Conservation (phyloP, 1,140 invertebrate genomes). For the Calliphora vicina region DNA sequence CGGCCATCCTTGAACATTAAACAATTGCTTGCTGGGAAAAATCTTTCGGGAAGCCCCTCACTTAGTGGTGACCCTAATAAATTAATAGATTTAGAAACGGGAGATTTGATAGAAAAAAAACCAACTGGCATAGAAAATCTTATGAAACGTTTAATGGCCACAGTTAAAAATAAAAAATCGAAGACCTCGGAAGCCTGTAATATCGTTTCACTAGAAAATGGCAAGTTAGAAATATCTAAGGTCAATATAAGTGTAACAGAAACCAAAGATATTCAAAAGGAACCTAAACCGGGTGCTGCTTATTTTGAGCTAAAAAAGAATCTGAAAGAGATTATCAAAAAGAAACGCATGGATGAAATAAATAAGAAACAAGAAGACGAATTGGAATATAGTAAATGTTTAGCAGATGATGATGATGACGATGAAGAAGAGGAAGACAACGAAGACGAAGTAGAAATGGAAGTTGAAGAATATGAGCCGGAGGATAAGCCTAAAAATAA, state of each 20-base stretch:
- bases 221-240: constrained; percentile 59
- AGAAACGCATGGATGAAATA: constrained; percentile 68
- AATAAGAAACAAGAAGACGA: constrained; percentile 64
- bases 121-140: constrained; percentile 65
- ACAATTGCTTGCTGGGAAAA: constrained; percentile 43
- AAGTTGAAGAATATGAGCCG: constrained; percentile 50
- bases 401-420: constrained; percentile 45
- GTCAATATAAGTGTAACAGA: constrained; percentile 53
- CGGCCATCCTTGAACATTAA: constrained; percentile 46
- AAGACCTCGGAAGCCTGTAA: constrained; percentile 54
- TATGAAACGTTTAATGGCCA: constrained; percentile 68
- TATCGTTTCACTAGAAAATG: constrained; percentile 58
- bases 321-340: constrained; percentile 68
- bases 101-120: constrained; percentile 56
- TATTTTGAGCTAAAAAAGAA: constrained; percentile 67
- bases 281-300: constrained; percentile 68
- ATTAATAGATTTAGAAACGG: constrained; percentile 67
- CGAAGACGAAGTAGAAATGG: neutral
- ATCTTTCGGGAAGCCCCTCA: constrained; percentile 49
- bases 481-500: constrained; percentile 58
- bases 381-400: constrained; percentile 43
- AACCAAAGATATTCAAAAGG: constrained; percentile 47
- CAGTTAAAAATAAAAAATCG: constrained; percentile 60
- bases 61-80: constrained; percentile 66
- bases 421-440: constrained; percentile 40